Evolutionary conservation across 2,113 vertebrate genomes (phyloP), one percentile per base, ranked within the genome.

Genomic region (Misgurnus mizolepis): DNA sequence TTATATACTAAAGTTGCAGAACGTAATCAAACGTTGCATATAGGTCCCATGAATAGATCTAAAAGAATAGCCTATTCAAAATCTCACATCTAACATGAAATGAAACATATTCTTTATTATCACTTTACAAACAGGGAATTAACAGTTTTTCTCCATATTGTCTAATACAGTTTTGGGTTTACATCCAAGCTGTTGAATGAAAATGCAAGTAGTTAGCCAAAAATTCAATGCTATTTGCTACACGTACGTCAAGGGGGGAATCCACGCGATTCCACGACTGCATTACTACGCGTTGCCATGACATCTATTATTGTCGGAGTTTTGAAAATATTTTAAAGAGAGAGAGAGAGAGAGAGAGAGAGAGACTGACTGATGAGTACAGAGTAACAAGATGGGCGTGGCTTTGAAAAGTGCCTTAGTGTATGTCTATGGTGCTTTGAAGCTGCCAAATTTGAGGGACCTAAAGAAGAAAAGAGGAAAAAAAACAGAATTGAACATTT

Each of bases 51-150:
- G 9, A 34, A 61, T 61, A 6, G 60, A 61, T 61, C 60, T 61
- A 61, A 61, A 61, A 61, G 60, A 61, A 61, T 61, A 61, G 60
- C 60, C 60, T 12, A 61, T 61, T 61, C 60, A 61, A 61, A 61
- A 61, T 61, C 58, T 61, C 60, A 61, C 22, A 61, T 61, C 60
- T 61, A 61, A 61, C 60, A 61, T 61, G 9, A 61, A 61, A 61
- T 34, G 9, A 61, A 27, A 61, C 22, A 61, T 61, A 61, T 61
- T 61, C 60, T 61, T 61, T 61, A 60, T 60, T 60, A 61, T 61
- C 60, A 61, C 60, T 61, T 61, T 27, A 27, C 4, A 61, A 60
- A 61, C 18, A 27, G 18, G 22, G 4, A 61, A 61, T 61, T 61
- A 12, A 61, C 60, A 27, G 22, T 61, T 61, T 61, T 27, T 61